phyloP scores from a whole-genome alignment of 2,797 vertebrate genomes.

The Takifugu rubripes region DNA sequence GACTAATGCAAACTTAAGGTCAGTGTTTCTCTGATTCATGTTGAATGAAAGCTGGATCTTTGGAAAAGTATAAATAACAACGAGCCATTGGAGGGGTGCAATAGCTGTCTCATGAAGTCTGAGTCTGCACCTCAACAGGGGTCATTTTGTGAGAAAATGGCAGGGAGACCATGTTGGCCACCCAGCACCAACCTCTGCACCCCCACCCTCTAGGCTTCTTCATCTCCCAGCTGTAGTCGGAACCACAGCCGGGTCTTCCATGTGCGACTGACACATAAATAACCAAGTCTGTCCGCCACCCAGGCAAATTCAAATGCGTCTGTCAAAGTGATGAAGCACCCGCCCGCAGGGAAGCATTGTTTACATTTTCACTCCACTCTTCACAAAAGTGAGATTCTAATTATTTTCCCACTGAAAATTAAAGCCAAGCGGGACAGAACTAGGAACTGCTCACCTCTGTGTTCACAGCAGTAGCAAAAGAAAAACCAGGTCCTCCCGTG shows the following conservation, averaged over 20 bases:
- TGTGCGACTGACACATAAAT: slow-evolving; percentile 99
- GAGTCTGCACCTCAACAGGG: too few species aligned
- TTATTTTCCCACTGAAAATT: slow-evolving; percentile 99
- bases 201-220: slow-evolving; percentile 35
- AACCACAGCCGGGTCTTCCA: slow-evolving; percentile 74
- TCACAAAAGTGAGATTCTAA: slow-evolving; percentile 99
- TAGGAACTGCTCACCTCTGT: slow-evolving; percentile 62
- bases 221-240: slow-evolving; percentile 49
- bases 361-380: slow-evolving; percentile 99
- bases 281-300: slow-evolving; percentile 97
- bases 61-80: too few species aligned
- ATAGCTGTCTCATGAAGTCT: too few species aligned
- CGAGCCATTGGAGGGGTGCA: too few species aligned
- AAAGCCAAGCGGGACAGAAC: slow-evolving; percentile 94
- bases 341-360: slow-evolving; percentile 99
- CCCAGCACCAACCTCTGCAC: slow-evolving; percentile 8
- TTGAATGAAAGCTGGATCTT: too few species aligned
- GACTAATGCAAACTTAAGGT: too few species aligned
- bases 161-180: background rate
- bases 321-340: slow-evolving; percentile 99
- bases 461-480: slow-evolving; percentile 57
- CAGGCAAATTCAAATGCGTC: slow-evolving; percentile 99
- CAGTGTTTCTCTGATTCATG: too few species aligned
- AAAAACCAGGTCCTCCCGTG: slow-evolving; percentile 35
- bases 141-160: too few species aligned